phyloP scores from a whole-genome alignment of 2,797 vertebrate species.

The Acropternis orthonyx region DNA sequence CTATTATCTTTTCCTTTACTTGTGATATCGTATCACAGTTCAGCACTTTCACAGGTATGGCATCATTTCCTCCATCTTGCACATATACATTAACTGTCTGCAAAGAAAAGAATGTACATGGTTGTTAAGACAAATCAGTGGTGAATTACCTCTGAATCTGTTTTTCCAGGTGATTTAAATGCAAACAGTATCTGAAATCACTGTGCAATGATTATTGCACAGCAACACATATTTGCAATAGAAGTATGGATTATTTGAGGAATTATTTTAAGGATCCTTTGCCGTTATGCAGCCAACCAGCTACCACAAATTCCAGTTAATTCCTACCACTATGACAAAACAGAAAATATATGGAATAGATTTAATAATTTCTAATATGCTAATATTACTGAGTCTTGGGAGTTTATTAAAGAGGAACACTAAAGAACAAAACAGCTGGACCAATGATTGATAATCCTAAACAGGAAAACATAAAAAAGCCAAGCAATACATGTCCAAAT shows the following conservation, averaged over 20 bases:
- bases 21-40: slow-evolving; percentile 98
- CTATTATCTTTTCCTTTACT: slow-evolving; percentile 98
- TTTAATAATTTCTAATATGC: not conserved
- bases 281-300: not conserved
- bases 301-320: not conserved
- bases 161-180: not conserved
- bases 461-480: not conserved
- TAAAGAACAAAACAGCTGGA: not conserved
- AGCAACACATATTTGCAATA: not conserved
- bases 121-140: not conserved
- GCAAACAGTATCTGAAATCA: not conserved
- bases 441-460: not conserved
- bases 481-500: not conserved
- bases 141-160: not conserved
- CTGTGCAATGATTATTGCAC: not conserved
- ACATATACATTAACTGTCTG: slow-evolving; percentile 94
- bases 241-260: not conserved
- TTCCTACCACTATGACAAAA: not conserved
- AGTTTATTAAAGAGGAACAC: not conserved
- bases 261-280: not conserved
- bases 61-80: slow-evolving; percentile 88
- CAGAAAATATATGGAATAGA: not conserved
- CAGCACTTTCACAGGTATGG: slow-evolving; percentile 92
- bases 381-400: not conserved
- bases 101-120: not conserved